A percentile compares a stretch with the other conserved stretches of the same genome.
Conservation (phyloP, 2,797 vertebrate genomes). For the Naso thynnoides region DNA sequence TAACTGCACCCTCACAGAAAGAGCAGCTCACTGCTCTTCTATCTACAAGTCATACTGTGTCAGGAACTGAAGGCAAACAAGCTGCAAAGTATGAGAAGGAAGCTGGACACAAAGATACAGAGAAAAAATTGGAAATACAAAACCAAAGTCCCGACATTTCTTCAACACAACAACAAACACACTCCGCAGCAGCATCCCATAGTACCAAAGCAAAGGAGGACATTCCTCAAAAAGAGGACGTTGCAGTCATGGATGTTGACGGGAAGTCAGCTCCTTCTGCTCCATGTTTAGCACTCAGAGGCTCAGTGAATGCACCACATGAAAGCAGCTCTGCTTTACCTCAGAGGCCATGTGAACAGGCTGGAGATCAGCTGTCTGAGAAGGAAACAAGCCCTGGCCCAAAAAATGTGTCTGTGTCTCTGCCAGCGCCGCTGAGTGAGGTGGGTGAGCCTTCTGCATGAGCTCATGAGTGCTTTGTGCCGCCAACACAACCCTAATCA, state of each 20-base stretch:
- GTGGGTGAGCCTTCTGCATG: conserved; percentile 84
- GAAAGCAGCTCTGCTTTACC: conserved; percentile 35
- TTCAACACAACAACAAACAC: conserved; percentile 14
- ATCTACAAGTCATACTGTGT: conserved; percentile 75
- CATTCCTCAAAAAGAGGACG: conserved; percentile 9
- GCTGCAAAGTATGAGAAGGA: conserved; percentile 36
- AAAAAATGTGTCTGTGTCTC: conserved; percentile 49
- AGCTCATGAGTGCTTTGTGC: conserved; percentile 81
- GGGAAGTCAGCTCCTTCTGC: conserved; percentile 41
- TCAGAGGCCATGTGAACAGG: conserved; percentile 45
- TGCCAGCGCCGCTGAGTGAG: conserved; percentile 57
- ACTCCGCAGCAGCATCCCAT: conserved; percentile 16
- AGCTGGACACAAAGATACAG: conserved; percentile 1
- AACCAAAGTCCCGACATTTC: conserved; percentile 19
- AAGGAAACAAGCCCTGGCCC: conserved; percentile 63
- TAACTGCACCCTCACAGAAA: conserved; percentile 45
- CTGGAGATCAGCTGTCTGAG: conserved; percentile 48
- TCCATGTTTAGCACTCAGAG: conserved; percentile 31
- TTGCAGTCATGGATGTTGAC: conserved; percentile 35
- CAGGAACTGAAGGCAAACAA: conserved; percentile 67
- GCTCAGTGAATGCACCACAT: conserved; percentile 12
- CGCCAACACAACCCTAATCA: conserved; percentile 73
- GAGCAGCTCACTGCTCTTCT: conserved; percentile 64
- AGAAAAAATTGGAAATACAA: conserved; percentile 30
- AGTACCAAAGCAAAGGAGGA: conserved; percentile 22